phyloP scores from a whole-genome alignment of 2,888 invertebrate genomes.

The Philaethria dido region DNA sequence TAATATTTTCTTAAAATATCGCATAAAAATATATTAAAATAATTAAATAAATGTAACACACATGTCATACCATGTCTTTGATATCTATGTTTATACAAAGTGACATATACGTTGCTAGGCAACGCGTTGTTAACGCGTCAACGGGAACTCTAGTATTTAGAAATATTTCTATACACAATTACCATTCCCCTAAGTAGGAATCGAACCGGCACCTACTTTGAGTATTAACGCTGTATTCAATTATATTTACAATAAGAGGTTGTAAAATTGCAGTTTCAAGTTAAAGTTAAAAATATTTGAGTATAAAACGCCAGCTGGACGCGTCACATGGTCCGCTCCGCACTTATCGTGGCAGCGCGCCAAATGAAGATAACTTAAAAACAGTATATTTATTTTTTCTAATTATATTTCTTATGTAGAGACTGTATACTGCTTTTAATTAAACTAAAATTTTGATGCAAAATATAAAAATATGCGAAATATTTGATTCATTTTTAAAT shows the following conservation, averaged over 20 bases:
- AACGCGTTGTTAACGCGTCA: too few relatives aligned
- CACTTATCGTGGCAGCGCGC: slow-evolving; percentile 25
- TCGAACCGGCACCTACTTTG: not conserved
- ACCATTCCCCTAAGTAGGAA: not conserved
- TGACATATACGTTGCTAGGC: too few relatives aligned
- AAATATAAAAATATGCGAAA: not conserved
- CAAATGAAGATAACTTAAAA: slow-evolving; percentile 22
- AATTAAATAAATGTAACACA: too few relatives aligned
- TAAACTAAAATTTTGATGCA: not conserved
- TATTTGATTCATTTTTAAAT: too few relatives aligned
- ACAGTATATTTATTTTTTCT: slow-evolving; percentile 11
- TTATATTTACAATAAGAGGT: not conserved
- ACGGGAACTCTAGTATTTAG: too few relatives aligned
- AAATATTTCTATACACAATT: too few relatives aligned
- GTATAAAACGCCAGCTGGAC: slow-evolving; percentile 23
- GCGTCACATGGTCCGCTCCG: slow-evolving; percentile 11
- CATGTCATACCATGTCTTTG: too few relatives aligned
- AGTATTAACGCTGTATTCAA: not conserved
- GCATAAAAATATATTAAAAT: too few relatives aligned
- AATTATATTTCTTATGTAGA: slow-evolving; percentile 18
- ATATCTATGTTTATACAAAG: too few relatives aligned
- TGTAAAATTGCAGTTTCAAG: not conserved
- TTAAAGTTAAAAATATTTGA: slow-evolving; percentile 10
- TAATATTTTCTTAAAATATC: too few relatives aligned
- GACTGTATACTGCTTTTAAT: not conserved